Evolutionary conservation across 2,888 invertebrate genomes (phyloP).

Genomic region (Cataglyphis rosenhaueri): DNA sequence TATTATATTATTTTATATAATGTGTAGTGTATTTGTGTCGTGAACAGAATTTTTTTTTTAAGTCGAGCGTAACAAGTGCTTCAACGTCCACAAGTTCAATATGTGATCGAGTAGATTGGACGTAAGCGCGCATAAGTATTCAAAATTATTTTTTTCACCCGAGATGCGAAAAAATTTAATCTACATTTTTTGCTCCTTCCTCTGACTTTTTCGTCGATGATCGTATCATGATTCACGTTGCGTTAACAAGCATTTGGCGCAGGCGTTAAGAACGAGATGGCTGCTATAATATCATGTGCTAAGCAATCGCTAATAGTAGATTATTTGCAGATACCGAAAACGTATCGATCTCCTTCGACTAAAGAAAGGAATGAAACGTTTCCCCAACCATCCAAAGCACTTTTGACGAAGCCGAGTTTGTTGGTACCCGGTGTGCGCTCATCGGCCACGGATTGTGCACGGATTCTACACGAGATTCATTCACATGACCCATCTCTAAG

Average conservation of each 20-base stretch:
- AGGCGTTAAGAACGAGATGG: not conserved
- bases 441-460: not conserved
- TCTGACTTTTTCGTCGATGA: not conserved
- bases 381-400: constrained; percentile 83
- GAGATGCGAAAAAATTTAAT: not conserved
- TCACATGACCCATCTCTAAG: not conserved
- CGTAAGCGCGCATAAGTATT: not conserved
- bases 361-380: constrained; percentile 88
- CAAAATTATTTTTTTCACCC: not conserved
- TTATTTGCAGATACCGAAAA: not conserved
- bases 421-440: constrained; percentile 71
- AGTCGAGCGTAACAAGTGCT: constrained; percentile 7
- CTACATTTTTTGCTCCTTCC: not conserved
- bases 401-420: constrained; percentile 65
- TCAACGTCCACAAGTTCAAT: constrained; percentile 1
- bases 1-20: no score
- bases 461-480: not conserved
- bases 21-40: not conserved
- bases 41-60: constrained; percentile 23
- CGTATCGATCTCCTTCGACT: constrained; percentile 85
- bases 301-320: not conserved
- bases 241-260: not conserved
- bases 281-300: not conserved
- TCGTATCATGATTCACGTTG: not conserved
- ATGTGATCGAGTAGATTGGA: not conserved